Base-by-base conservation (phyloP, 2,797 vertebrate species). In the Leptodactylus fallax region DNA sequence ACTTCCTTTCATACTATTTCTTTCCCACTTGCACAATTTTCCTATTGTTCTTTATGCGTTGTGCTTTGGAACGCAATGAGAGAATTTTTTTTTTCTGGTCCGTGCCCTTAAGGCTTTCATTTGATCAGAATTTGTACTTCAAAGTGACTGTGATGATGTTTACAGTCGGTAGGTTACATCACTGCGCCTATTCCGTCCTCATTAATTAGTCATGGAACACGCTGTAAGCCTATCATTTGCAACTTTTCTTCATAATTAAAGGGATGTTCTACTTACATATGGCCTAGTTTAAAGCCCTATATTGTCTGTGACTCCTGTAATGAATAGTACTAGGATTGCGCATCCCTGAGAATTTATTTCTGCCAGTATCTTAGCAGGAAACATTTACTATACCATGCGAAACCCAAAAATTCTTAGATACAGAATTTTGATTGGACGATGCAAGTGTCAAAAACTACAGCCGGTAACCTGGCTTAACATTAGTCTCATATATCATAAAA, bases 121-220 rank as follows among this genome's bases (percentile, higher is more conserved):
- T 45, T 74, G 23, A 58, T 56, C 67, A 58, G 13, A 83, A 67
- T 69, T 67, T 69, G 81, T 71, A 83, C 81, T 83, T 83, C 65
- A 83, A 83, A 83, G 81, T 83, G 6, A 0, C 81, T 83, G 81
- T 69, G 58, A 81, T 45, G 16, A 9, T 81, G 79, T 81, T 81
- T 83, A 67, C 80, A 55, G 81, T 55, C 47, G 19, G 63, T n/a
- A 13, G 6, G 60, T 69, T 69, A 55, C 63, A 63, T 69, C 65
- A 69, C 81, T 12, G 47, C 25, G 81, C 63, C 14, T 21, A 45
- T 51, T 82, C 65, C 27, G 47, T 83, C 63, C 63, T 51, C 81
- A 25, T 47, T 83, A 67, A 83, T 83, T 55, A 83, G 63, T 69
- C 21, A 69, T 69, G 49, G 69, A 69, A 65, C 80, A 82, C 2